Conservation (phyloP, 2,888 invertebrate genomes). For the Caenorhabditis drosophilae region DNA sequence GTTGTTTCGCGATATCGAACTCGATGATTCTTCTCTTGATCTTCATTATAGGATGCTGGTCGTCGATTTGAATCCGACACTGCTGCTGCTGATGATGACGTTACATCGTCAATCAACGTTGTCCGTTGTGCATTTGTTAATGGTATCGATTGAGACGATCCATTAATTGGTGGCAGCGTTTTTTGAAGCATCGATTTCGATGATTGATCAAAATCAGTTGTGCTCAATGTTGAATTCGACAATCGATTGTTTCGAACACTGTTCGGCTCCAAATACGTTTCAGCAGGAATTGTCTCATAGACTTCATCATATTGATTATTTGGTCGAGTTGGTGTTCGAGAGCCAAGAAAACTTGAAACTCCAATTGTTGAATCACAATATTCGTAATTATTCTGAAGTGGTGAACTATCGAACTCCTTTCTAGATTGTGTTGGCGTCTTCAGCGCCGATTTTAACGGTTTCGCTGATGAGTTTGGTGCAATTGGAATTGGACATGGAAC, state of each 20-base stretch:
- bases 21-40: conserved; percentile 1
- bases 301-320: conserved; percentile 47
- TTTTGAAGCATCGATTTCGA: conserved; percentile 13
- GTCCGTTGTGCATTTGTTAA: conserved; percentile 6
- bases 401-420: conserved; percentile 6
- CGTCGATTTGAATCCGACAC: neutral
- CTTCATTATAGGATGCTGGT: conserved; percentile 21
- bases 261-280: conserved; percentile 50
- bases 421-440: conserved; percentile 33
- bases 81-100: too few species aligned
- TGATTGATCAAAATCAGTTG: conserved; percentile 20
- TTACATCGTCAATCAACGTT: conserved; percentile 28
- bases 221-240: conserved; percentile 30
- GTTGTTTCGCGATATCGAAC: conserved; percentile 20
- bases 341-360: conserved; percentile 43
- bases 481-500: conserved; percentile 17
- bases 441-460: conserved; percentile 47
- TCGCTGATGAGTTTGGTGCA: conserved; percentile 11
- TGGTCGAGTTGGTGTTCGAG: conserved; percentile 26
- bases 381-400: conserved; percentile 39
- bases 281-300: conserved; percentile 48
- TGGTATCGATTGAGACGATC: conserved; percentile 34
- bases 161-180: conserved; percentile 19
- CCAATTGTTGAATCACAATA: conserved; percentile 43
- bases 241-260: conserved; percentile 27